Conservation (phyloP, 2,113 vertebrate genomes). For the Abramis brama region DNA sequence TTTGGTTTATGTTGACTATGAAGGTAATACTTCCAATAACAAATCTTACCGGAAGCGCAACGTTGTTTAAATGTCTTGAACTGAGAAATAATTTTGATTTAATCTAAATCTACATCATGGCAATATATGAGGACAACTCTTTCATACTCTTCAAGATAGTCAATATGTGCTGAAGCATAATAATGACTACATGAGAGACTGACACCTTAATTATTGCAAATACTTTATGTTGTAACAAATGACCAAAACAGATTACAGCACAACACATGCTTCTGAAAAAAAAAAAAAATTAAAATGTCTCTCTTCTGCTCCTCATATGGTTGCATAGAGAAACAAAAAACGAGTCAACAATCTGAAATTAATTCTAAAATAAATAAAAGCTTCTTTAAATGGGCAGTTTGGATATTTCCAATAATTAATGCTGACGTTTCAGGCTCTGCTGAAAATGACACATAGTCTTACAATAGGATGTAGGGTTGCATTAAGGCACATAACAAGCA, state of each 20-base stretch:
- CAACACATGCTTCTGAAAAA: slow-evolving; percentile 7
- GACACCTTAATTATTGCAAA: slow-evolving; percentile 16
- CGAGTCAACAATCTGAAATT: not conserved
- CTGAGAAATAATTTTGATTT: not conserved
- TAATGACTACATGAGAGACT: slow-evolving; percentile 12
- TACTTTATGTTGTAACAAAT: slow-evolving; percentile 45
- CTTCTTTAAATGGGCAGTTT: slow-evolving; percentile 39
- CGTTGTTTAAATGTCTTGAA: not conserved
- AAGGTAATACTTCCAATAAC: not conserved
- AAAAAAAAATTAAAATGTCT: not conserved
- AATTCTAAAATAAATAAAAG: slow-evolving; percentile 56
- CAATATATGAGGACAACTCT: not conserved
- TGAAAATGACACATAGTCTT: slow-evolving; percentile 22
- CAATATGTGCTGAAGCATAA: not conserved
- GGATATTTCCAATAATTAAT: slow-evolving; percentile 36
- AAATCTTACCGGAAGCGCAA: not conserved
- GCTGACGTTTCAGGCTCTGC: slow-evolving; percentile 32
- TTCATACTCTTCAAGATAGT: not conserved
- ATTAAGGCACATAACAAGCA: slow-evolving; percentile 63
- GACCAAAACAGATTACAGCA: slow-evolving; percentile 17
- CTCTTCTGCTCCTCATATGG: not conserved
- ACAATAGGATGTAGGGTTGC: not conserved
- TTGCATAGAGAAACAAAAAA: slow-evolving; percentile 26
- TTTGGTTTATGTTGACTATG: not conserved
- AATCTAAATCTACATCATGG: not conserved